Percentiles rank a stretch among this genome's conserved stretches.
phyloP scores from a whole-genome alignment of 2,113 vertebrate genomes.

The Ramphastos sulfuratus region DNA sequence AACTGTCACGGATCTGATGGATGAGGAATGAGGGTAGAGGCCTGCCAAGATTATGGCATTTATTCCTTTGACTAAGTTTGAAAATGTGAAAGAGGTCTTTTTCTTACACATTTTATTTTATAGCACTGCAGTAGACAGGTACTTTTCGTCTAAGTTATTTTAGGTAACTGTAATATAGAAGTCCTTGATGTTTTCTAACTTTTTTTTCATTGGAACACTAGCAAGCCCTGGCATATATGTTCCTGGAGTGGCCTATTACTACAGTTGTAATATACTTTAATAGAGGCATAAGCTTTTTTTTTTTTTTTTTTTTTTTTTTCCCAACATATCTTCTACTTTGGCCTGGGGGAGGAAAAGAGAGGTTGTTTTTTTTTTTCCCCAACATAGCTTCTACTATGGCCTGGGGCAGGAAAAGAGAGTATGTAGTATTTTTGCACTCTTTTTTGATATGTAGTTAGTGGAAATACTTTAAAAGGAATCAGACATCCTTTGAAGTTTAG shows the following conservation, averaged over 20 bases:
- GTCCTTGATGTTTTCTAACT: constrained; percentile 7
- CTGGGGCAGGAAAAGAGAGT: constrained; percentile 18
- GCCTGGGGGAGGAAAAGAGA: constrained; percentile 21
- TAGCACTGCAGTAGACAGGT: not conserved
- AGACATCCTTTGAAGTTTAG: constrained; percentile 61
- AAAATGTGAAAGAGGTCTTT: constrained; percentile 32
- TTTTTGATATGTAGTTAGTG: constrained; percentile 32
- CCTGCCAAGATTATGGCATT: not conserved
- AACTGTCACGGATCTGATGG: not conserved
- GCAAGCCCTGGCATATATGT: constrained; percentile 28
- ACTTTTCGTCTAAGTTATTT: constrained; percentile 17
- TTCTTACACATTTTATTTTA: not conserved
- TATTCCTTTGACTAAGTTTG: constrained; percentile 22
- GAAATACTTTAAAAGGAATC: constrained; percentile 49
- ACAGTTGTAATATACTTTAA: not conserved
- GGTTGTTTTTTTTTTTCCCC: not conserved
- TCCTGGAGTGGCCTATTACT: not conserved
- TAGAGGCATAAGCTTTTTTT: not conserved
- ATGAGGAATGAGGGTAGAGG: not conserved
- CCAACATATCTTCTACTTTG: too few species aligned
- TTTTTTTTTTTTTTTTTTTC: not conserved
- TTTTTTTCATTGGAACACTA: constrained; percentile 23
- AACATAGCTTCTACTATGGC: too few species aligned
- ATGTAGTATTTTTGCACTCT: constrained; percentile 10
- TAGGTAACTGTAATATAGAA: not conserved